Evolutionary conservation across 2,888 invertebrate species (phyloP).

Genomic region (Caenorhabditis afra): DNA sequence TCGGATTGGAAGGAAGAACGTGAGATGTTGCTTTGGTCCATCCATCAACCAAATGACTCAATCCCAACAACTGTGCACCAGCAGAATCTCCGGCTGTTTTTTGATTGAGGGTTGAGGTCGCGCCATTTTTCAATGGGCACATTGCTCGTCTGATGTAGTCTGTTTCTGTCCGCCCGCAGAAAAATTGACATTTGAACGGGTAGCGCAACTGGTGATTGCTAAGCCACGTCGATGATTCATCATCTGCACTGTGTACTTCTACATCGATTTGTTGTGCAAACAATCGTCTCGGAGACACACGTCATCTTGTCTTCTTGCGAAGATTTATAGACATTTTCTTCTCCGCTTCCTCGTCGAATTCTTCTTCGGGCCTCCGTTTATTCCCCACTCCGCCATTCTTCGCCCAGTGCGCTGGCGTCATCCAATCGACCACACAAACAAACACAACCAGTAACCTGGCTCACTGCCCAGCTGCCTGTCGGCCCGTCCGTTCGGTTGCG

Average conservation of each 20-base stretch:
- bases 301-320: background rate
- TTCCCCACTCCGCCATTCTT: constrained; percentile 1
- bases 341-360: background rate
- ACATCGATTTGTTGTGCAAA: too few species aligned
- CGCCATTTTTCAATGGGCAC: background rate
- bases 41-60: constrained; percentile 16
- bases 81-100: constrained; percentile 19
- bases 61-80: constrained; percentile 34
- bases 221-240: too few species aligned
- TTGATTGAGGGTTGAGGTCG: constrained; percentile 14
- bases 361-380: background rate
- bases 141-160: too few species aligned
- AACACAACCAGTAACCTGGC: constrained; percentile 58
- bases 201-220: too few species aligned
- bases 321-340: background rate
- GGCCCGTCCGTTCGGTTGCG: constrained; percentile 12
- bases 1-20: too few species aligned
- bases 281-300: too few species aligned
- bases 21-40: background rate
- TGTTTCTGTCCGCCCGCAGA: too few species aligned
- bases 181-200: too few species aligned
- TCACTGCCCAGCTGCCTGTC: constrained; percentile 35
- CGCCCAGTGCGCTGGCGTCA: constrained; percentile 36
- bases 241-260: too few species aligned
- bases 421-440: constrained; percentile 36